phyloP scores from a whole-genome alignment of 2,888 invertebrate genomes.

The Aspidapion aeneum region DNA sequence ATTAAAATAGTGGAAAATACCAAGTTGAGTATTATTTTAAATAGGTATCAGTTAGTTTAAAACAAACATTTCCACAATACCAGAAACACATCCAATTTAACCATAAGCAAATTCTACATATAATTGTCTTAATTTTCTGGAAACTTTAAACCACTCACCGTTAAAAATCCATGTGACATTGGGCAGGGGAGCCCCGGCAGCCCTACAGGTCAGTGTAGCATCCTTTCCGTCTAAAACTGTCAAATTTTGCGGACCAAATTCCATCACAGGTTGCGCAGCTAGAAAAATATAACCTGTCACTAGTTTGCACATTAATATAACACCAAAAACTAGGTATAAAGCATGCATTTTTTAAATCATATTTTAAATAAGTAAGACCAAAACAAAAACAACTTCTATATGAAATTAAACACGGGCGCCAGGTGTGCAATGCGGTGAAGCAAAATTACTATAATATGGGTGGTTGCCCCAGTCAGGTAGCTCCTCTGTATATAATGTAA shows the following conservation, averaged over 20 bases:
- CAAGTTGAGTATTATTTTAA: no score
- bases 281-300: conserved; percentile 16
- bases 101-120: no score
- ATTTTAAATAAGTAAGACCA: background rate
- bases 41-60: no score
- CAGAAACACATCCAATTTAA: no score
- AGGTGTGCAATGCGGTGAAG: background rate
- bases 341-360: background rate
- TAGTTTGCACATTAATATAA: background rate
- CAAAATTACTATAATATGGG: background rate
- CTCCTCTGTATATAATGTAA: no score
- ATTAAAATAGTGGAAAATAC: no score
- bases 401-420: background rate
- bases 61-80: no score
- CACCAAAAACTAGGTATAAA: background rate
- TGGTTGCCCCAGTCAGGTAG: background rate
- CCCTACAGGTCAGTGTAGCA: conserved; percentile 82
- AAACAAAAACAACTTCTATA: background rate
- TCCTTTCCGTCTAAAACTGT: conserved; percentile 93
- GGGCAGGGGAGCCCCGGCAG: conserved; percentile 87
- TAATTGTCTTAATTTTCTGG: no score
- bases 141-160: no score
- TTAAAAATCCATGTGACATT: conserved; percentile 90
- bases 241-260: conserved; percentile 76
- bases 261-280: conserved; percentile 86